These are phyloP conservation scores for Lophius piscatorius DNA, from an alignment of 2,113 vertebrate genomes.

Conservation along the genomic window DNA sequence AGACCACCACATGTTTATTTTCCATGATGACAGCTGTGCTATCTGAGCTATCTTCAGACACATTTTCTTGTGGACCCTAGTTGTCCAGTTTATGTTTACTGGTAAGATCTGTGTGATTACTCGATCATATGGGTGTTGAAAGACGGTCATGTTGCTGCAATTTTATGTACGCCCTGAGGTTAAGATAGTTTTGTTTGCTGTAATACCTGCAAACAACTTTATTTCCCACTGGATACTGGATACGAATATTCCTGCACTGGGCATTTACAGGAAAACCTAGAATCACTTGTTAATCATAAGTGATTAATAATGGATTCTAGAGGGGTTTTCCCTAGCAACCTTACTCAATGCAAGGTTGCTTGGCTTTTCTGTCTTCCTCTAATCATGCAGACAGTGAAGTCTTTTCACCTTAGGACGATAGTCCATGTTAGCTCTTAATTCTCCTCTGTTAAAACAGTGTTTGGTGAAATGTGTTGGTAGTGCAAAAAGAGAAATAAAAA, in stretches of 20 bases:
- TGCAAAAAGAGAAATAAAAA: slow-evolving; percentile 73
- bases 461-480: slow-evolving; percentile 73
- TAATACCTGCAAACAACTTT: slow-evolving; percentile 81
- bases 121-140: slow-evolving; percentile 69
- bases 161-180: slow-evolving; percentile 78
- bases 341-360: slow-evolving; percentile 37
- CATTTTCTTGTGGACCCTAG: slow-evolving; percentile 40
- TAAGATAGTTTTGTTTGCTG: slow-evolving; percentile 81
- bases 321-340: too few relatives aligned
- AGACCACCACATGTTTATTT: slow-evolving; percentile 10
- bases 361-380: slow-evolving; percentile 56
- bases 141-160: slow-evolving; percentile 74
- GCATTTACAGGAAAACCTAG: slow-evolving; percentile 35
- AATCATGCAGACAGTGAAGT: slow-evolving; percentile 62
- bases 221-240: slow-evolving; percentile 78
- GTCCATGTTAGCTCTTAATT: slow-evolving; percentile 75
- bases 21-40: slow-evolving; percentile 48
- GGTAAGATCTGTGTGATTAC: slow-evolving; percentile 73
- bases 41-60: slow-evolving; percentile 49
- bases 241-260: slow-evolving; percentile 73
- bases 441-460: slow-evolving; percentile 74
- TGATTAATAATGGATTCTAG: too few relatives aligned
- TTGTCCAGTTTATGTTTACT: slow-evolving; percentile 72
- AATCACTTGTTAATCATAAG: slow-evolving; percentile 46
- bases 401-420: slow-evolving; percentile 71